Conservation (phyloP, 2,888 invertebrate genomes). For the Kryphioiulus occultus region DNA sequence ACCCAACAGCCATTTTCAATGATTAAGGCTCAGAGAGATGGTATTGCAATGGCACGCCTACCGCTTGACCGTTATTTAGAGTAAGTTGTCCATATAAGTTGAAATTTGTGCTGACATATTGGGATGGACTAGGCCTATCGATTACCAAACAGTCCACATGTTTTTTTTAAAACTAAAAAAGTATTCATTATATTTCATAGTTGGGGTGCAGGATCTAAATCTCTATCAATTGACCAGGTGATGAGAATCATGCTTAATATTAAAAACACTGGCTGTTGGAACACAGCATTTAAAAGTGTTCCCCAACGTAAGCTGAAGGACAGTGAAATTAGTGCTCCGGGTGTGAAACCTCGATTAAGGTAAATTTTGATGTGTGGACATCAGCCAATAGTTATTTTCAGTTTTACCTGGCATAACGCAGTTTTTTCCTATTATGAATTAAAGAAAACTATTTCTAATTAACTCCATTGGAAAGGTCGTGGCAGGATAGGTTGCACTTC, state of each 20-base stretch:
- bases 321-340: neutral
- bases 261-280: conserved; percentile 74
- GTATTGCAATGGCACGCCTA: conserved; percentile 75
- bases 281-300: conserved; percentile 75
- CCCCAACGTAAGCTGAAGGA: conserved; percentile 59
- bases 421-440: too few species aligned
- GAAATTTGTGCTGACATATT: neutral
- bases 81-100: conserved; percentile 53
- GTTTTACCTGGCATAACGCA: too few species aligned
- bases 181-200: conserved; percentile 46
- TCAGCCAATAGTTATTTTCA: too few species aligned
- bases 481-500: too few species aligned
- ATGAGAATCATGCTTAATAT: conserved; percentile 74
- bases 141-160: too few species aligned
- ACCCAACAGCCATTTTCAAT: conserved; percentile 73
- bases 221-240: conserved; percentile 77
- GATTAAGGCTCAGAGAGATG: conserved; percentile 83
- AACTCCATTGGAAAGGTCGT: too few species aligned
- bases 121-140: too few species aligned
- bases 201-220: conserved; percentile 83
- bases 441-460: too few species aligned
- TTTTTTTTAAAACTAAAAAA: too few species aligned
- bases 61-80: conserved; percentile 80
- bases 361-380: neutral
- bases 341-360: neutral